phyloP scores from a whole-genome alignment of 2,797 vertebrate species.

The Astyanax mexicanus region DNA sequence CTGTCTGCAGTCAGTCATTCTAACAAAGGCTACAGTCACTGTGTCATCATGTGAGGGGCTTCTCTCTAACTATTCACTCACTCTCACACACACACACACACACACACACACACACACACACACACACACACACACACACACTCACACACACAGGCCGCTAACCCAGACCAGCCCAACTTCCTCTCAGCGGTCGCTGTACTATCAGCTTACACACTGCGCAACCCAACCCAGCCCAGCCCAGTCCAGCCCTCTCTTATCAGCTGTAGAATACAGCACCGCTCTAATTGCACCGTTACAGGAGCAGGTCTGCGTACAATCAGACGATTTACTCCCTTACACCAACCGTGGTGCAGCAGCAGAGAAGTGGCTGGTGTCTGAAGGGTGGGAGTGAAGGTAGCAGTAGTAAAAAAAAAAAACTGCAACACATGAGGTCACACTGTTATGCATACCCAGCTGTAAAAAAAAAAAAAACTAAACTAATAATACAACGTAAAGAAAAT shows the following conservation, averaged over 20 bases:
- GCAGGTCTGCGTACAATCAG: neutral
- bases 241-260: conserved; percentile 67
- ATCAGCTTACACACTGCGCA: conserved; percentile 66
- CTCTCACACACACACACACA: conserved; percentile 42
- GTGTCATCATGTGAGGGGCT: conserved; percentile 38
- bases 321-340: too few species aligned
- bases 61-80: conserved; percentile 24
- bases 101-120: conserved; percentile 37
- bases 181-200: conserved; percentile 67
- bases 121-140: conserved; percentile 36
- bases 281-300: conserved; percentile 33
- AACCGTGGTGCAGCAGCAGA: too few species aligned
- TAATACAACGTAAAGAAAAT: too few species aligned
- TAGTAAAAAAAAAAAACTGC: too few species aligned
- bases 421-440: too few species aligned
- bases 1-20: conserved; percentile 9
- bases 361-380: too few species aligned
- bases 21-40: conserved; percentile 29
- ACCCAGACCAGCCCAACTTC: conserved; percentile 63
- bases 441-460: too few species aligned
- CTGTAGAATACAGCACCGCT: conserved; percentile 67
- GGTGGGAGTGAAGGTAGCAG: too few species aligned
- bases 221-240: conserved; percentile 66
- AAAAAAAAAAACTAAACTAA: too few species aligned
- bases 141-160: conserved; percentile 38